Base-by-base conservation (phyloP, 2,113 vertebrate species). In the Vidua chalybeata region DNA sequence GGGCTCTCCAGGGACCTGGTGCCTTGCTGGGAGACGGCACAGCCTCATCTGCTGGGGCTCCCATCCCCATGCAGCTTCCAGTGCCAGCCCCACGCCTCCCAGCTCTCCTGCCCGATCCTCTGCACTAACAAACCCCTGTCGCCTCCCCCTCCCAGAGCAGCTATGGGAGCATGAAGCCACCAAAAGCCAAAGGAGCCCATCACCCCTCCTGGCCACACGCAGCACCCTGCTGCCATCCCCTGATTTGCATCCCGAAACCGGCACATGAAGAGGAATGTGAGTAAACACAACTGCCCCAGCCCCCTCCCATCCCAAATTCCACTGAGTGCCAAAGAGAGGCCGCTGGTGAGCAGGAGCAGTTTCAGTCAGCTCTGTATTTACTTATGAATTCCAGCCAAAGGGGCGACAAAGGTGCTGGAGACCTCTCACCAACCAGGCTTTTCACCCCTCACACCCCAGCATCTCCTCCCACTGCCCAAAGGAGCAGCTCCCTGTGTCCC, bases 311-410 rank as follows among this genome's bases (percentile, higher is more conserved):
- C 48, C 55, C 66, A 79, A 56, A 90, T 94, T 92, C 91, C 91
- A 58, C 3, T 0, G 1, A 81, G 35, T 3, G 2, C 43, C 13
- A 1, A 54, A 56, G 54, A 90, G 48, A 13, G 58, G 35, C 58
- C n/a, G 19, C 84, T 71, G 55, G 23, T 1, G 0, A 88, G 89
- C 51, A 30, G 77, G 4, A 91, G 45, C 48, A 64, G 87, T 89
- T 94, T 95, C 89, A 87, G 45, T 82, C 69, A 75, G 4, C 80
- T 67, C 41, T 0, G 0, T 94, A n/a, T 93, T 96, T 93, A 92
- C 86, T 91, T 68, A 93, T 13, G 45, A 92, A 95, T 96, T 96
- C 83, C 94, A 90, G 68, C 10, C 55, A 74, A 75, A 71, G 48
- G 66, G 90, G 49, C 0, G 2, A 62, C 64, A 84, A 62, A 71